These are phyloP conservation scores for Megaleporinus macrocephalus DNA, from an alignment of 2,113 vertebrate genomes.

Conservation along the genomic window DNA sequence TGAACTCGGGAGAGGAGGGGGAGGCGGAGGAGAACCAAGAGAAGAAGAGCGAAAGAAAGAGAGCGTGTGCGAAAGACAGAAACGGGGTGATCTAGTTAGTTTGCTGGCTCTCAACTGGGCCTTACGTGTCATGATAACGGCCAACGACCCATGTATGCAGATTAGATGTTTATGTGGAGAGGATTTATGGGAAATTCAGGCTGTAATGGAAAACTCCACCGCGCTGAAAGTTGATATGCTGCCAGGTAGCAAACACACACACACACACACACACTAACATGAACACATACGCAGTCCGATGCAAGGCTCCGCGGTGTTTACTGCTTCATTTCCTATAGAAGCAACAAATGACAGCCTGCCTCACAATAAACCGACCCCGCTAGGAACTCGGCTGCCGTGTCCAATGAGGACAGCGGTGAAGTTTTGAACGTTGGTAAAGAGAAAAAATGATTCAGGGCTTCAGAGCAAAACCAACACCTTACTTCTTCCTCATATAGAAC, in stretches of 20 bases:
- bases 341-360: neutral
- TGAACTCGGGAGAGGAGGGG: constrained; percentile 75
- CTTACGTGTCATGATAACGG: constrained; percentile 29
- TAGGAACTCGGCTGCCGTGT: neutral
- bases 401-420: neutral
- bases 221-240: constrained; percentile 5
- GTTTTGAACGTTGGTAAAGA: neutral
- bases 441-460: neutral
- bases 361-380: neutral
- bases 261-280: constrained; percentile 5
- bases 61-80: neutral
- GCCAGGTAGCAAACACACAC: constrained; percentile 18
- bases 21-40: constrained; percentile 57
- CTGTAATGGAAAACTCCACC: constrained; percentile 45
- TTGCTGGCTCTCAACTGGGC: constrained; percentile 15
- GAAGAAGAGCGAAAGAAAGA: constrained; percentile 64
- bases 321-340: neutral
- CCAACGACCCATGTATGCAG: constrained; percentile 34
- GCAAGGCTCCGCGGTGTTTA: neutral
- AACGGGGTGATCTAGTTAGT: constrained; percentile 9
- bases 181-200: constrained; percentile 33
- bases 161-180: constrained; percentile 28
- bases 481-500: no score
- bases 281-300: neutral
- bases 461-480: no score